Conservation (phyloP, 1,140 invertebrate genomes). For the Hirudo medicinalis region DNA sequence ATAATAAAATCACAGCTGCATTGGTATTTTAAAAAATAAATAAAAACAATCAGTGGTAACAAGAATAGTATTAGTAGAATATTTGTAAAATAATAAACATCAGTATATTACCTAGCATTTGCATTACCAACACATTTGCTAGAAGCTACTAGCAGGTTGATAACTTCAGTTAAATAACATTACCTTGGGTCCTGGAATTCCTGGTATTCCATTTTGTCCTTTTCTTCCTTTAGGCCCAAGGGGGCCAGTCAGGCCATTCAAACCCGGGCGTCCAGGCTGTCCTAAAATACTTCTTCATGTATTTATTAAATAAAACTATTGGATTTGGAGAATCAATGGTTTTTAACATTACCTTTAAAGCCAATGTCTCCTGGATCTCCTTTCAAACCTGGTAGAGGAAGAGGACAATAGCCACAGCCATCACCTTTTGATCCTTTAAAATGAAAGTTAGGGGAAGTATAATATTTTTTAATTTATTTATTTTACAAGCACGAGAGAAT, state of each 20-base stretch:
- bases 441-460: no score
- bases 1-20: no score
- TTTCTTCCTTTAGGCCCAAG: conserved; percentile 39
- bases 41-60: no score
- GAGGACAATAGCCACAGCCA: not conserved
- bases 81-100: no score
- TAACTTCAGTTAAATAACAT: conserved; percentile 24
- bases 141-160: no score
- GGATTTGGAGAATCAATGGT: not conserved
- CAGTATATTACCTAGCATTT: no score
- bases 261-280: conserved; percentile 31
- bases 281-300: not conserved
- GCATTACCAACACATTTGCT: no score
- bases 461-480: no score
- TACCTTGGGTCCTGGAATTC: conserved; percentile 42
- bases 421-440: not conserved
- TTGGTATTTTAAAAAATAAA: no score
- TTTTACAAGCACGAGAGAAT: no score
- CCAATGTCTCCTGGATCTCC: conserved; percentile 2
- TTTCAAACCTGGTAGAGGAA: not conserved
- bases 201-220: conserved; percentile 12
- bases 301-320: conserved; percentile 4
- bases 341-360: not conserved
- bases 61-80: no score
- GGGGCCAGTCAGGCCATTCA: conserved; percentile 33